phyloP scores from a whole-genome alignment of 64 coral and sea anemone species.

The Montipora capricornis region DNA sequence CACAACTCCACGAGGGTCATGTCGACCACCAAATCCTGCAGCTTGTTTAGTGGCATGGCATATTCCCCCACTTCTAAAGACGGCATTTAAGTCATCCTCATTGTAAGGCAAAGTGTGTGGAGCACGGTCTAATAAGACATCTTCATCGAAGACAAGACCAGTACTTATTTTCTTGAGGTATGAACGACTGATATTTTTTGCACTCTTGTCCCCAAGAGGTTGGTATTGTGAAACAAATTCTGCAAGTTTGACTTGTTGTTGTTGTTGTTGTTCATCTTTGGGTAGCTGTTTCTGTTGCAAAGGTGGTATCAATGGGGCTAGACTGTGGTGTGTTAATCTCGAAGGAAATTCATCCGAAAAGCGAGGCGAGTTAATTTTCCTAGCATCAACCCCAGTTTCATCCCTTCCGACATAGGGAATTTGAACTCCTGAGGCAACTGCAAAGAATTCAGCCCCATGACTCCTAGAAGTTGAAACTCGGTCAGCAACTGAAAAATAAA shows the following conservation, averaged over 20 bases:
- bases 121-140: slow-evolving; percentile 82
- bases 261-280: slow-evolving; percentile 20
- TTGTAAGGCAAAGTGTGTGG: slow-evolving; percentile 80
- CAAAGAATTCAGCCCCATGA: slow-evolving; percentile 90
- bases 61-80: slow-evolving; percentile 75
- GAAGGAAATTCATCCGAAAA: slow-evolving; percentile 39
- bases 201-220: slow-evolving; percentile 66
- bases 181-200: slow-evolving; percentile 66
- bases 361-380: slow-evolving; percentile 33
- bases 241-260: slow-evolving; percentile 50
- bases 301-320: background rate
- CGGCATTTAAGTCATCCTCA: slow-evolving; percentile 57
- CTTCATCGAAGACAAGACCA: slow-evolving; percentile 78
- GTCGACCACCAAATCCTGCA: slow-evolving; percentile 69
- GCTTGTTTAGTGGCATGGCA: slow-evolving; percentile 35
- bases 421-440: slow-evolving; percentile 85
- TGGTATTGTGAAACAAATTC: slow-evolving; percentile 68
- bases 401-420: slow-evolving; percentile 90
- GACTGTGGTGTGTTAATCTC: slow-evolving; percentile 24
- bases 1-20: slow-evolving; percentile 79
- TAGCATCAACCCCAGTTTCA: slow-evolving; percentile 53
- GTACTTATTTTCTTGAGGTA: slow-evolving; percentile 85
- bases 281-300: background rate
- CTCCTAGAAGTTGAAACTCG: slow-evolving; percentile 72
- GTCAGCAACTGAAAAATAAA: slow-evolving; percentile 49